Percentiles rank a stretch among this genome's conserved stretches.
Conservation (phyloP, 1,140 invertebrate genomes). For the Plodia interpunctella region DNA sequence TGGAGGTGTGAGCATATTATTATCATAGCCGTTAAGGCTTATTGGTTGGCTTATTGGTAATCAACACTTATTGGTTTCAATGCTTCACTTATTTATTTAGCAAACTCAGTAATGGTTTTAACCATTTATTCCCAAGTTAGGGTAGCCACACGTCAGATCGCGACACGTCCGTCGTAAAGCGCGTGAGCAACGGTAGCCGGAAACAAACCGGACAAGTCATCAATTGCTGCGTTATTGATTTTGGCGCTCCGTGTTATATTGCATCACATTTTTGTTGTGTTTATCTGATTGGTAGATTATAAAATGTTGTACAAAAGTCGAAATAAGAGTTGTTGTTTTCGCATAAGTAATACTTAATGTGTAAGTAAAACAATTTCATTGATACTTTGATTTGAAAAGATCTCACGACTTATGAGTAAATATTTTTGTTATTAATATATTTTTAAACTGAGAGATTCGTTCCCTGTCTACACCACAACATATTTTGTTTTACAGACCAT, state of each 20-base stretch:
- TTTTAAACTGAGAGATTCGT: background rate
- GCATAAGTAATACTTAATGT: too few relatives aligned
- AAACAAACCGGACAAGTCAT: conserved; percentile 63
- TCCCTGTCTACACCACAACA: background rate
- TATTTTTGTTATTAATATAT: too few relatives aligned
- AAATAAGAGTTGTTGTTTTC: too few relatives aligned
- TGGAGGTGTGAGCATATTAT: too few relatives aligned
- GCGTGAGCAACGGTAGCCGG: conserved; percentile 53
- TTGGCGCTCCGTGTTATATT: conserved; percentile 31
- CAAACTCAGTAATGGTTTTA: too few relatives aligned
- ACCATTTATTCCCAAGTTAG: conserved; percentile 10
- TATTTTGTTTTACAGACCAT: background rate
- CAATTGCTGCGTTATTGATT: conserved; percentile 69
- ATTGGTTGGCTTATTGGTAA: too few relatives aligned
- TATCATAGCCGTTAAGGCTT: too few relatives aligned
- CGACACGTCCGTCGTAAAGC: conserved; percentile 50
- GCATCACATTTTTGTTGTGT: background rate
- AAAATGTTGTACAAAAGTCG: too few relatives aligned
- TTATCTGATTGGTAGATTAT: background rate
- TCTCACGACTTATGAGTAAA: too few relatives aligned
- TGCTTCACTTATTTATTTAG: too few relatives aligned
- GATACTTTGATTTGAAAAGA: background rate
- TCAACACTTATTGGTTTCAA: too few relatives aligned
- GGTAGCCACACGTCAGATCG: conserved; percentile 21
- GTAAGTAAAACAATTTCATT: too few relatives aligned